A percentile compares a stretch with the other conserved stretches of the same genome.
Evolutionary conservation across 2,113 vertebrate species (phyloP).

Genomic region (Bubo blakistoni): DNA sequence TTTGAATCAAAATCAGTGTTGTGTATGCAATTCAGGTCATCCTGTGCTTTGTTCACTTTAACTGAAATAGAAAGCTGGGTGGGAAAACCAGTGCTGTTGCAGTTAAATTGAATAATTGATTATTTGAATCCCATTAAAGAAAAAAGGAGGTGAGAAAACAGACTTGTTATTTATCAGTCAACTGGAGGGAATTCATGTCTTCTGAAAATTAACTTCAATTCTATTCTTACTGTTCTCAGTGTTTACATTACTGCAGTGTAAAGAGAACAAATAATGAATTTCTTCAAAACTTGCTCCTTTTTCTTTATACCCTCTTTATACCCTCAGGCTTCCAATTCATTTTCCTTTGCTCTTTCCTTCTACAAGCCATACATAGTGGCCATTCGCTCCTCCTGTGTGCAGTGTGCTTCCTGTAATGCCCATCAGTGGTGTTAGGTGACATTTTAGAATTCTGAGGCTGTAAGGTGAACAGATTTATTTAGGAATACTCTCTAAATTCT

Average conservation of each 20-base stretch:
- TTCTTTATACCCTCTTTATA: neutral
- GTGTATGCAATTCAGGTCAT: neutral
- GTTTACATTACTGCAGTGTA: neutral
- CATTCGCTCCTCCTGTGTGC: neutral
- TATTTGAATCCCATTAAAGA: neutral
- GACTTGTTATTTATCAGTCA: neutral
- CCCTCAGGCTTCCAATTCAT: neutral
- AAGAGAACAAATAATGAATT: neutral
- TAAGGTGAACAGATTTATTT: neutral
- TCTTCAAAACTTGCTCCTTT: neutral
- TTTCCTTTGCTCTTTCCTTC: neutral
- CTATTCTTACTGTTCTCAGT: neutral
- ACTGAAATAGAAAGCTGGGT: neutral
- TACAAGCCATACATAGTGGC: neutral
- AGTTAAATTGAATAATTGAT: neutral
- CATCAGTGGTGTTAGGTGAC: neutral
- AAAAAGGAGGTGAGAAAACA: neutral
- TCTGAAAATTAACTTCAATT: neutral
- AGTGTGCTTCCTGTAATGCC: neutral
- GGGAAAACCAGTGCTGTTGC: neutral
- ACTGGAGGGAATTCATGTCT: neutral
- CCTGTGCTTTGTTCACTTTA: neutral
- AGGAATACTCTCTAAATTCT: neutral
- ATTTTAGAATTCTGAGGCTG: neutral
- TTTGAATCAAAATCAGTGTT: neutral